These are phyloP conservation scores for Muntiacus reevesi DNA, from an alignment of 2,113 vertebrate species.

Conservation along the genomic window DNA sequence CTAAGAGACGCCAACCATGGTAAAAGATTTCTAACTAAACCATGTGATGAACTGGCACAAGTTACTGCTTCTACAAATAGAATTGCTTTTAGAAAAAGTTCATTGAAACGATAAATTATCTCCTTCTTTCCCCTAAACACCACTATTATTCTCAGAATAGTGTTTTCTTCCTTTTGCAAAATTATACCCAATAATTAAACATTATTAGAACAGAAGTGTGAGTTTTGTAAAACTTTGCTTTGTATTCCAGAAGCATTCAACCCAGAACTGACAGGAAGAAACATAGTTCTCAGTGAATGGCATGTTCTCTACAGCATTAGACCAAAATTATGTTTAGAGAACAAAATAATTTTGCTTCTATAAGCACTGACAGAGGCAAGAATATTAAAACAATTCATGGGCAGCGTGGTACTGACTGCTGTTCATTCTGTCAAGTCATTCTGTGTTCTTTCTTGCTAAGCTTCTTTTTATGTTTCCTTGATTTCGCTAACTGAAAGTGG, in stretches of 20 bases:
- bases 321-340: conserved; percentile 29
- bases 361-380: neutral
- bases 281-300: neutral
- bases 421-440: neutral
- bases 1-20: neutral
- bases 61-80: neutral
- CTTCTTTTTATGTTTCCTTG: neutral
- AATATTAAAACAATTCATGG: conserved; percentile 20
- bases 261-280: neutral
- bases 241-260: conserved; percentile 34
- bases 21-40: neutral
- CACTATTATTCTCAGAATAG: conserved; percentile 1
- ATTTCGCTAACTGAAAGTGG: neutral
- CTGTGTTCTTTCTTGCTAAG: neutral
- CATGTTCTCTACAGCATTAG: neutral
- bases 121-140: neutral
- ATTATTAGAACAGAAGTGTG: neutral
- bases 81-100: neutral
- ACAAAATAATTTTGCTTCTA: conserved; percentile 47
- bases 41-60: neutral
- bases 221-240: neutral
- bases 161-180: neutral
- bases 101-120: neutral
- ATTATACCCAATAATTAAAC: conserved; percentile 25
- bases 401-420: neutral